Evolutionary conservation across 2,888 invertebrate species (phyloP).

Genomic region (Lampropteryx suffumata): DNA sequence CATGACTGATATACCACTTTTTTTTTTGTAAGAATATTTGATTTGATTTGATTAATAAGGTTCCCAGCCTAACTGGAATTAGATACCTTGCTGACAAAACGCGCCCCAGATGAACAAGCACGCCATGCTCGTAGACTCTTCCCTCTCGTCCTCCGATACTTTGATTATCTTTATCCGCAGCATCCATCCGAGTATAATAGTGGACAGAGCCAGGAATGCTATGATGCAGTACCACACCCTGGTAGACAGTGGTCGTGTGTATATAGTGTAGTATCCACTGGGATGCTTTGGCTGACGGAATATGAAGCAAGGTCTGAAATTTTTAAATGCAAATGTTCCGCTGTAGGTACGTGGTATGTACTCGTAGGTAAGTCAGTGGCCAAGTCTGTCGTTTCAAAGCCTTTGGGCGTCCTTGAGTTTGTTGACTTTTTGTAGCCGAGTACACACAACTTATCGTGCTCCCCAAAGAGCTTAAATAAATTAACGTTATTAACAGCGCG

Average conservation of each 20-base stretch:
- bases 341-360: too few relatives aligned
- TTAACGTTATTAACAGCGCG: too few relatives aligned
- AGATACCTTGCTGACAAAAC: constrained; percentile 74
- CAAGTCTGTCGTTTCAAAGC: too few relatives aligned
- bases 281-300: constrained; percentile 86
- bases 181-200: constrained; percentile 46
- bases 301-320: constrained; percentile 84
- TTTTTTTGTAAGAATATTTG: too few relatives aligned
- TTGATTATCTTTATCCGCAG: constrained; percentile 42
- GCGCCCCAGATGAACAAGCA: constrained; percentile 71
- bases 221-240: constrained; percentile 82
- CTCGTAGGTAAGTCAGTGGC: too few relatives aligned
- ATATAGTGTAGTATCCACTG: constrained; percentile 83
- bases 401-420: too few relatives aligned
- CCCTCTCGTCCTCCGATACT: constrained; percentile 42
- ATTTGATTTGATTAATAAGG: too few relatives aligned
- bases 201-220: constrained; percentile 52
- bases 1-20: too few relatives aligned
- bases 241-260: constrained; percentile 83
- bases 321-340: neutral
- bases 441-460: too few relatives aligned
- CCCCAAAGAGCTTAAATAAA: too few relatives aligned
- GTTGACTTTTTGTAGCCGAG: too few relatives aligned
- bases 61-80: too few relatives aligned
- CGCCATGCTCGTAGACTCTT: constrained; percentile 70